phyloP scores from a whole-genome alignment of 2,797 vertebrate species.

The Helicolenus hilgendorfi region DNA sequence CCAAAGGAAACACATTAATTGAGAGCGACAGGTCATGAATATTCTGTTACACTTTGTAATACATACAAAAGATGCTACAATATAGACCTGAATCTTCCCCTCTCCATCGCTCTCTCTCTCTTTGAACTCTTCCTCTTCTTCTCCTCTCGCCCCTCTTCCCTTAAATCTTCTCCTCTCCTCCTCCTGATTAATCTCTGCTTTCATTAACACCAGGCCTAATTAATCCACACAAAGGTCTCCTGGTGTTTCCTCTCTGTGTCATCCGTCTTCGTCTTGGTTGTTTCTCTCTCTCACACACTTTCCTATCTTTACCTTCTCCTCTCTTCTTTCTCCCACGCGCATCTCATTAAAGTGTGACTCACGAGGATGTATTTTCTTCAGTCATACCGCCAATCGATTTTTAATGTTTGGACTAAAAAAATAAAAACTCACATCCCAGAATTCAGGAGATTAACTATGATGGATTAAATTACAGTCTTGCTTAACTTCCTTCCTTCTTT shows the following conservation, averaged over 20 bases:
- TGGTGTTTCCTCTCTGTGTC: slow-evolving; percentile 31
- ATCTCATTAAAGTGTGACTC: slow-evolving; percentile 62
- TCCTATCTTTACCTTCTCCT: slow-evolving; percentile 1
- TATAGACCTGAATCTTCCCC: neutral
- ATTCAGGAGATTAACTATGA: slow-evolving; percentile 20
- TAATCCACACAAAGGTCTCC: slow-evolving; percentile 43
- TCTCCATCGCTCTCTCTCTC: slow-evolving; percentile 14
- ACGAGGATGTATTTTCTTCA: slow-evolving; percentile 22
- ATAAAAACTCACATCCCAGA: neutral
- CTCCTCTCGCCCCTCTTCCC: neutral
- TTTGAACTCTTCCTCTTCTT: slow-evolving; percentile 9
- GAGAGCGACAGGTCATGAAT: slow-evolving; percentile 45
- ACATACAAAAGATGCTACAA: slow-evolving; percentile 7
- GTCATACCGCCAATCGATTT: neutral
- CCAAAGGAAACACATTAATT: slow-evolving; percentile 32
- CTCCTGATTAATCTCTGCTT: slow-evolving; percentile 49
- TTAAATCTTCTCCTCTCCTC: slow-evolving; percentile 29
- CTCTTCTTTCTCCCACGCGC: slow-evolving; percentile 4
- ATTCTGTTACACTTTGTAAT: slow-evolving; percentile 20
- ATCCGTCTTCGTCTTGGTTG: slow-evolving; percentile 19
- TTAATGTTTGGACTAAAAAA: neutral
- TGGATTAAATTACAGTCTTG: slow-evolving; percentile 13
- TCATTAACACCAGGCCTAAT: slow-evolving; percentile 62
- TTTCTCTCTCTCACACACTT: slow-evolving; percentile 21
- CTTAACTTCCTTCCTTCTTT: neutral